Percentiles rank a stretch among this genome's conserved stretches.
Evolutionary conservation across 64 coral and sea anemone species (phyloP).

Genomic region (Actinia equina): DNA sequence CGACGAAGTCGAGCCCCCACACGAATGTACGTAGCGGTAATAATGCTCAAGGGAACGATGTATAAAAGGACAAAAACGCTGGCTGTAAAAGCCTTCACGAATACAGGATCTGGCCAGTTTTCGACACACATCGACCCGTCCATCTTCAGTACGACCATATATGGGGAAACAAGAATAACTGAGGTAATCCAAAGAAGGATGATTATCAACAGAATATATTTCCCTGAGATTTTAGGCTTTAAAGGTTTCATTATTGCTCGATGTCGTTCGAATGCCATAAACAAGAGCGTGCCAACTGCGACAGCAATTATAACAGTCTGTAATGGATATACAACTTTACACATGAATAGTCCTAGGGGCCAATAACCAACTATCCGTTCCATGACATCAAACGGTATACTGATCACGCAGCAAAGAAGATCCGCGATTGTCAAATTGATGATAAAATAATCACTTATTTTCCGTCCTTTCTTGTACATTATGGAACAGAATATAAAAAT

Average conservation of each 20-base stretch:
- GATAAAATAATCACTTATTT: constrained; percentile 68
- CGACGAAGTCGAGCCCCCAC: constrained; percentile 32
- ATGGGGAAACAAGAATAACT: constrained; percentile 41
- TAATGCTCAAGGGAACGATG: constrained; percentile 39
- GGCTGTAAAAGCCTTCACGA: constrained; percentile 35
- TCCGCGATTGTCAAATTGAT: constrained; percentile 56
- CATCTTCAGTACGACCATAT: constrained; percentile 22
- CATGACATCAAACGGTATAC: constrained; percentile 60
- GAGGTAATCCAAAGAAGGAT: constrained; percentile 28
- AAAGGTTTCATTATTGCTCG: constrained; percentile 53
- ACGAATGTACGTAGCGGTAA: constrained; percentile 34
- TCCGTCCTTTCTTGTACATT: background rate
- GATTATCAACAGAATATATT: constrained; percentile 8
- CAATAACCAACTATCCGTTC: constrained; percentile 20
- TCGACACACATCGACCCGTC: constrained; percentile 20
- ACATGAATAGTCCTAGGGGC: constrained; percentile 40
- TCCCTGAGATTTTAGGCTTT: constrained; percentile 35
- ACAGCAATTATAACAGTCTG: constrained; percentile 64
- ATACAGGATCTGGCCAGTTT: constrained; percentile 40
- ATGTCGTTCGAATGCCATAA: constrained; percentile 61
- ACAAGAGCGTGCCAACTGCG: constrained; percentile 50
- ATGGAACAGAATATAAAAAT: constrained; percentile 31
- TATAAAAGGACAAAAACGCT: constrained; percentile 61
- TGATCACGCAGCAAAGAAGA: constrained; percentile 36
- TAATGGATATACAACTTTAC: constrained; percentile 58